phyloP scores from a whole-genome alignment of 2,113 vertebrate species.

The Opisthocomus hoazin region DNA sequence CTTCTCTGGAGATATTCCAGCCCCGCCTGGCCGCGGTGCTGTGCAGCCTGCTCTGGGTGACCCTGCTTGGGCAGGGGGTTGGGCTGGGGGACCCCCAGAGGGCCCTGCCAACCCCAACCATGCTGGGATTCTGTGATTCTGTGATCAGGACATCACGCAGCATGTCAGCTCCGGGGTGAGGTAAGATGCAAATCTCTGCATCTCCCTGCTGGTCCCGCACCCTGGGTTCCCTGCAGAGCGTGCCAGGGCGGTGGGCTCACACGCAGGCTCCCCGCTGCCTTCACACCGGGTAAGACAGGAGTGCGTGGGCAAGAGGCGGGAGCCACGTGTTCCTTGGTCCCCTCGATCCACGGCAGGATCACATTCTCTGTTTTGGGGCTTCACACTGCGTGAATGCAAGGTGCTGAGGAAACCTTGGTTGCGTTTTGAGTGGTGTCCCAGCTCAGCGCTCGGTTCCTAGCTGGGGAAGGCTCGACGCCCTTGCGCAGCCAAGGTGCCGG shows the following conservation, averaged over 20 bases:
- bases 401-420: too few species aligned
- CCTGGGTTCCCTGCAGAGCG: neutral
- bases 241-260: accelerated
- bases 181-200: too few species aligned
- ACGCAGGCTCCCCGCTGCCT: neutral
- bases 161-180: neutral
- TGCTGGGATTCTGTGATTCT: too few species aligned
- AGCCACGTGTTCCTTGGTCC: neutral
- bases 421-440: too few species aligned
- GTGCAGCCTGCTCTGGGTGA: too few species aligned
- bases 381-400: accelerated
- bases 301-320: accelerated
- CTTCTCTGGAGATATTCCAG: too few species aligned
- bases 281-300: neutral
- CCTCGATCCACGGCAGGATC: neutral
- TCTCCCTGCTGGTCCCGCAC: neutral
- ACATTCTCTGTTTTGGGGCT: neutral
- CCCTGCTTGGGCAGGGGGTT: too few species aligned
- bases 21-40: too few species aligned
- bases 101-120: too few species aligned
- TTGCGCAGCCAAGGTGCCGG: neutral
- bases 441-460: too few species aligned
- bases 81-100: too few species aligned
- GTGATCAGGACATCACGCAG: too few species aligned
- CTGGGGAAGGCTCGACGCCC: neutral